Evolutionary conservation across 2,888 invertebrate species (phyloP), one percentile per base, ranked within the genome.

Genomic region (Lydus trimaculatus): DNA sequence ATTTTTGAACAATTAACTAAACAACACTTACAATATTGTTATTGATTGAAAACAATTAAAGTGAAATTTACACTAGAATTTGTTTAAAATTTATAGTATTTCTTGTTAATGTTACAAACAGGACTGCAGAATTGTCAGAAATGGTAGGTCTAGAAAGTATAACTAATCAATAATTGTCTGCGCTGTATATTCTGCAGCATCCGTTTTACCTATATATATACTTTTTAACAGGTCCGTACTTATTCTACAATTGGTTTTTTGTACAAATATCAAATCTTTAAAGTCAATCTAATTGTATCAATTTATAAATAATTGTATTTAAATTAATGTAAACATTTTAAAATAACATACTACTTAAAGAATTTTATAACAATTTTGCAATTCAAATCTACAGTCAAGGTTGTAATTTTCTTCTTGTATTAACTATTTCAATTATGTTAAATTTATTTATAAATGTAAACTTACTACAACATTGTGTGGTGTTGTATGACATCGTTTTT

Each of bases 131-230:
- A 79, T 74, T 80, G 80, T 77, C 79, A 75, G 76, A 74, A 80
- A 81, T 82, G 82, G 82, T 81, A 79, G 77, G 78, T 71, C 78
- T 72, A 73, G 71, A 67, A 68, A 72, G 73, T 70, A 71, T 75
- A 76, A 78, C 76, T 79, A 80, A 82, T 83, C 82, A 82, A 83
- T 83, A 84, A 80, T 74, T 75, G 80, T 76, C 76, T 78, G 79
- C 79, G 80, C 79, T 77, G 76, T 73, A n/a, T n/a, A n/a, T 76
- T 75, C 75, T 75, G 73, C 74, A 77, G 76, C 76, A 77, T 80
- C 76, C 76, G 68, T 69, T 71, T 64, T 70, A 60, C 20, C 61
- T 66, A 66, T 7, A 3, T 31, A 31, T 31, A 31, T 58, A 65
- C 65, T 59, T 48, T 20, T 48, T 33, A 64, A 65, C 69, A 70